These are phyloP conservation scores for Haemorhous mexicanus DNA, from an alignment of 2,113 vertebrate species.

Conservation along the genomic window DNA sequence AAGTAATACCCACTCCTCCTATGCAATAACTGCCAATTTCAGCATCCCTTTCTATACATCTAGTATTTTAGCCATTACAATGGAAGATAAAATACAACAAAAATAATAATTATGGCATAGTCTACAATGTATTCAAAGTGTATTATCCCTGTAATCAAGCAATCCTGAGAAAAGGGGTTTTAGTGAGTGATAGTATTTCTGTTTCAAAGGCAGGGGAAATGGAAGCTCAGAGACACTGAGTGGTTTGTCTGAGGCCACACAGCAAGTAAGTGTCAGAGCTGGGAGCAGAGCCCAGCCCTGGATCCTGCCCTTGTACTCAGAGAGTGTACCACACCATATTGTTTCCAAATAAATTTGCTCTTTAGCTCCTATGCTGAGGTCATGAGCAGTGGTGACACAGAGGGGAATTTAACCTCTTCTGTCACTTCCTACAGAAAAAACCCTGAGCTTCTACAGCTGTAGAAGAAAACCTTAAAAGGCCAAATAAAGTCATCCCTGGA, in stretches of 20 bases:
- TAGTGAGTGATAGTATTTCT: constrained; percentile 12
- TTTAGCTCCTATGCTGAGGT: not conserved
- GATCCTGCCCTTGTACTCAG: constrained; percentile 18
- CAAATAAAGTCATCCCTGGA: not conserved
- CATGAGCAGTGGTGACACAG: not conserved
- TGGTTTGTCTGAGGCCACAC: constrained; percentile 65
- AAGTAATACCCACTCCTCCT: not conserved
- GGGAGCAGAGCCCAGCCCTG: constrained; percentile 60
- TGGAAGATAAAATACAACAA: not conserved
- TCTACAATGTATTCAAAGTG: not conserved
- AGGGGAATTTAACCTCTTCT: not conserved
- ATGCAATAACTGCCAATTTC: not conserved
- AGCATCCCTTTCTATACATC: not conserved
- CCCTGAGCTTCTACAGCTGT: not conserved
- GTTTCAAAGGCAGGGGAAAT: constrained; percentile 44
- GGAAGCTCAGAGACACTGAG: constrained; percentile 39
- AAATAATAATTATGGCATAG: constrained; percentile 14
- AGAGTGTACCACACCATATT: constrained; percentile 18
- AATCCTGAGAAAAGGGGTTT: not conserved
- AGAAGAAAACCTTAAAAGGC: not conserved
- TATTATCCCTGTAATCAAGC: constrained; percentile 49
- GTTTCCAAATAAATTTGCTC: constrained; percentile 46
- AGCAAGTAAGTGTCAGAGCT: constrained; percentile 56
- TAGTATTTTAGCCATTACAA: not conserved
- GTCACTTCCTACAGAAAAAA: not conserved